These are phyloP conservation scores for Lasioglossum villosulum DNA, from an alignment of 2,888 invertebrate species.

Conservation along the genomic window DNA sequence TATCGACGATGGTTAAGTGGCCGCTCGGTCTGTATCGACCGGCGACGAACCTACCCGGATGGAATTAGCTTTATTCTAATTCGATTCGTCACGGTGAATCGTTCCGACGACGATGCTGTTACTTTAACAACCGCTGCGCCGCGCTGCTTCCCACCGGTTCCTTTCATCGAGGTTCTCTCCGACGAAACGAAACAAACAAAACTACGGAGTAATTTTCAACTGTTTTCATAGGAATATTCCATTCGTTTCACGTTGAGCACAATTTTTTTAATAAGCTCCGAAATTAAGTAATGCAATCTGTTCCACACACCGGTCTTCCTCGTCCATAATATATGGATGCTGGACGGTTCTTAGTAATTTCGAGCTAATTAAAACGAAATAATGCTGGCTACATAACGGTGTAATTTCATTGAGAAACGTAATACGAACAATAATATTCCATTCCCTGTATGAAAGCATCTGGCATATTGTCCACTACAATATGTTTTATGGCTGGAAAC, in stretches of 20 bases:
- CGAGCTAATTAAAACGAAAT: neutral
- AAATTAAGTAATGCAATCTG: neutral
- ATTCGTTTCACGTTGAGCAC: neutral
- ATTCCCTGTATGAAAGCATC: too few species aligned
- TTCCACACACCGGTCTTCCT: neutral
- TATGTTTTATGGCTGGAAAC: too few species aligned
- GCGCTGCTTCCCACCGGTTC: neutral
- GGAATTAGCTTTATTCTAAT: conserved; percentile 21
- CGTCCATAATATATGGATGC: neutral
- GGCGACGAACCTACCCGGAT: neutral
- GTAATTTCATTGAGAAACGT: neutral
- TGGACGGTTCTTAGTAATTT: neutral
- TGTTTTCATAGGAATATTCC: neutral
- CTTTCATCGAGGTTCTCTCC: neutral
- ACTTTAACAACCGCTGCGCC: neutral
- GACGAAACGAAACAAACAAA: neutral
- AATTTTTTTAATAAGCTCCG: neutral
- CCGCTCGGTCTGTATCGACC: neutral
- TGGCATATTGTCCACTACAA: too few species aligned
- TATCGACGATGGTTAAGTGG: conserved; percentile 27
- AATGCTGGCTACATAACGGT: neutral
- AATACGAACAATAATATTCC: too few species aligned
- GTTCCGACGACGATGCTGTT: neutral
- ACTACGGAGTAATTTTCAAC: neutral
- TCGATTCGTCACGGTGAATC: neutral